These are phyloP conservation scores for Mungos mungo DNA, from an alignment of 2,113 vertebrate species.

Conservation along the genomic window DNA sequence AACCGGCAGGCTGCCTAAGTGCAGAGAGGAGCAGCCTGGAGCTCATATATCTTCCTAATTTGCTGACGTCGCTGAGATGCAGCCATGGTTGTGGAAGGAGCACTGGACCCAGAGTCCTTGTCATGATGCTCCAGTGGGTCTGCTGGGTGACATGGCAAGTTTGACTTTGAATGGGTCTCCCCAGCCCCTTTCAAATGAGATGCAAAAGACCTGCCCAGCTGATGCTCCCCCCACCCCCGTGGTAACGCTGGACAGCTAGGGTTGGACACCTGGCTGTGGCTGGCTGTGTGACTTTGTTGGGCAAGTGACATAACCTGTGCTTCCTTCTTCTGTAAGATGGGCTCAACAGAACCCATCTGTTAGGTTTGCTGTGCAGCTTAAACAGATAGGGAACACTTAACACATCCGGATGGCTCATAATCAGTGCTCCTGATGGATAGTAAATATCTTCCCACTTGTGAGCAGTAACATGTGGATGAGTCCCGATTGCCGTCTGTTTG, in stretches of 20 bases:
- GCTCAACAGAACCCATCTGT: neutral
- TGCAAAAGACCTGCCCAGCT: neutral
- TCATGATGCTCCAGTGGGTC: neutral
- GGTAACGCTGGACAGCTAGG: neutral
- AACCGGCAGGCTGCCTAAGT: neutral
- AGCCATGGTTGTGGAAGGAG: neutral
- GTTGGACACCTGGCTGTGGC: neutral
- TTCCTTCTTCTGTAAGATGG: neutral
- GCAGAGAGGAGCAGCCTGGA: neutral
- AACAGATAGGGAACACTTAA: neutral
- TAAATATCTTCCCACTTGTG: neutral
- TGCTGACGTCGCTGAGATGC: neutral
- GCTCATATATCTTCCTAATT: neutral
- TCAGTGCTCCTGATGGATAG: neutral
- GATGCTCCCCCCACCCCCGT: accelerated
- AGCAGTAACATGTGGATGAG: neutral
- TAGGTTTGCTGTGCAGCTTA: neutral
- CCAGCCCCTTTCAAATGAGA: neutral
- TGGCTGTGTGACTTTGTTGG: neutral
- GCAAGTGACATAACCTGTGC: neutral
- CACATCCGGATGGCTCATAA: neutral
- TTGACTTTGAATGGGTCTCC: neutral
- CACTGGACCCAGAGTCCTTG: neutral
- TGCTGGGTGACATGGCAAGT: neutral
- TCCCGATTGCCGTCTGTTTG: neutral